A percentile compares a stretch with the other conserved stretches of the same genome.
Conservation (phyloP, 1,140 invertebrate species). For the Lycorma delicatula region DNA sequence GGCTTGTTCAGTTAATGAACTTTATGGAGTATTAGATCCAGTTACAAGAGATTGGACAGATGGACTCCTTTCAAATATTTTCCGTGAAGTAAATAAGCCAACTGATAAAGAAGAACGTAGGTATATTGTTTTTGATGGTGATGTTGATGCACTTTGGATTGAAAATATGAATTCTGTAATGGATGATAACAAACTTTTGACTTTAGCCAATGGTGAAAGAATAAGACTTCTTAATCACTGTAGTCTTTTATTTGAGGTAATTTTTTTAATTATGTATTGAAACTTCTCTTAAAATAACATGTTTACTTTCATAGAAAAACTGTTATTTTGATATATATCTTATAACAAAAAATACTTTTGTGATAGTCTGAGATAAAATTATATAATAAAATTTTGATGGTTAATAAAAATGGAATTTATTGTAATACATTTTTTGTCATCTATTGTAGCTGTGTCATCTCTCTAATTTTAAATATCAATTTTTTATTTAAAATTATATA, state of each 20-base stretch:
- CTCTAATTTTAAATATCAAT: too few species aligned
- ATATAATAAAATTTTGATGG: too few species aligned
- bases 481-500: too few species aligned
- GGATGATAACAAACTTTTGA: constrained; percentile 87
- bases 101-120: constrained; percentile 55
- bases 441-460: too few species aligned
- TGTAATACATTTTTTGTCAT: too few species aligned
- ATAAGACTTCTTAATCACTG: constrained; percentile 75
- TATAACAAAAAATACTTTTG: too few species aligned
- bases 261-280: too few species aligned
- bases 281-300: too few species aligned
- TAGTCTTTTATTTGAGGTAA: constrained; percentile 77
- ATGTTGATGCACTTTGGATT: constrained; percentile 88
- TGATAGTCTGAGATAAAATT: too few species aligned
- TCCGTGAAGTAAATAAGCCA: constrained; percentile 77
- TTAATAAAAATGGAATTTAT: too few species aligned
- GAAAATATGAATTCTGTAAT: constrained; percentile 96
- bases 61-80: constrained; percentile 81
- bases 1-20: constrained; percentile 77
- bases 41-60: constrained; percentile 85
- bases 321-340: too few species aligned
- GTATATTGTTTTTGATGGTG: constrained; percentile 86
- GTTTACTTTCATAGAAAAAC: too few species aligned
- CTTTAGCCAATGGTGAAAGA: constrained; percentile 81
- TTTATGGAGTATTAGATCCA: constrained; percentile 83